These are phyloP conservation scores for Corythucha ciliata DNA, from an alignment of 2,888 invertebrate species.

Conservation along the genomic window DNA sequence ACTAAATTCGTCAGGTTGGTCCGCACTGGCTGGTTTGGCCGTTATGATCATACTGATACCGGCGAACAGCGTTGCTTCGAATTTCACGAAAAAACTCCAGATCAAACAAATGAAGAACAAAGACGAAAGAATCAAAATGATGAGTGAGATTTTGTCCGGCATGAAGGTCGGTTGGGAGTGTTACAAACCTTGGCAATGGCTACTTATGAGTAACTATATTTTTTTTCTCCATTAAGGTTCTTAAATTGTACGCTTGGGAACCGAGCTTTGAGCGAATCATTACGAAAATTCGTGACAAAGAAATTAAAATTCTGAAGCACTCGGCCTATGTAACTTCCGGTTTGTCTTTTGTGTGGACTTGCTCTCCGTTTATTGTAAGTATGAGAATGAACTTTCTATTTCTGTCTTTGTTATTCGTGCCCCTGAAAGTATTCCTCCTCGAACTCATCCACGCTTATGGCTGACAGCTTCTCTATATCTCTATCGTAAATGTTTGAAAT, in stretches of 20 bases:
- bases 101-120: conserved; percentile 47
- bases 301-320: conserved; percentile 47
- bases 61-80: conserved; percentile 43
- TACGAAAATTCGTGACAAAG: conserved; percentile 46
- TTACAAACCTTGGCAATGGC: too few relatives aligned
- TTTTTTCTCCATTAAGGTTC: conserved; percentile 40
- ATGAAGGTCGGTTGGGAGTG: conserved; percentile 46
- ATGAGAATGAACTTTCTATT: too few relatives aligned
- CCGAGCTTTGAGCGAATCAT: conserved; percentile 48
- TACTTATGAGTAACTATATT: too few relatives aligned
- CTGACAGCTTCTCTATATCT: neutral
- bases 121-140: conserved; percentile 46
- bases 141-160: conserved; percentile 42
- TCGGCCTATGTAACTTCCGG: conserved; percentile 47
- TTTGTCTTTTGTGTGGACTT: conserved; percentile 51
- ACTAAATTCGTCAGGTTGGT: conserved; percentile 45
- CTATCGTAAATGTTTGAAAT: too few relatives aligned
- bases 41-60: conserved; percentile 47
- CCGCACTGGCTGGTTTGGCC: conserved; percentile 50
- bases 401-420: neutral
- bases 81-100: conserved; percentile 43
- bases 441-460: neutral
- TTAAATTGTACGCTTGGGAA: conserved; percentile 54
- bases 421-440: neutral
- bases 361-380: conserved; percentile 51